phyloP scores from a whole-genome alignment of 1,140 invertebrate genomes.

The Ectropis grisescens region DNA sequence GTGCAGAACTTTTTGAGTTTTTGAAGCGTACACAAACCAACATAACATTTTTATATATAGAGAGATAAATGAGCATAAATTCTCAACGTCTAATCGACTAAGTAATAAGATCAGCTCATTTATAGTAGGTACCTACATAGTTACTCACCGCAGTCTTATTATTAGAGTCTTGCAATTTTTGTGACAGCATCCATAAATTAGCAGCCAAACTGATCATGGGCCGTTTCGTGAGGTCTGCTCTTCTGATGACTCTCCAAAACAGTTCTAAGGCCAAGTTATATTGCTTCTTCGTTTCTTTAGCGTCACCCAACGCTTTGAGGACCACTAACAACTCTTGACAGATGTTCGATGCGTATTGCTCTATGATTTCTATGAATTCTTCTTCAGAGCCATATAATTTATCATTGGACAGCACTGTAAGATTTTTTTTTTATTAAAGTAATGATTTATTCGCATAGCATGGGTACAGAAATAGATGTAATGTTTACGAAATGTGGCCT shows the following conservation, averaged over 20 bases:
- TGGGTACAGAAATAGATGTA: no score
- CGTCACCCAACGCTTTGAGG: constrained; percentile 75
- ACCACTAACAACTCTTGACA: constrained; percentile 83
- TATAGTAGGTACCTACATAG: no score
- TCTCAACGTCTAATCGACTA: no score
- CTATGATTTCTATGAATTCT: constrained; percentile 86
- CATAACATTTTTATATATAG: no score
- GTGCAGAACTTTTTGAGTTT: no score
- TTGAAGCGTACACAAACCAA: no score
- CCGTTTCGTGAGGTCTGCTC: constrained; percentile 76
- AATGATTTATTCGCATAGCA: no score
- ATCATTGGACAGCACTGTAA: constrained; percentile 93
- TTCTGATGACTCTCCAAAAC: constrained; percentile 78
- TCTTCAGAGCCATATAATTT: constrained; percentile 90
- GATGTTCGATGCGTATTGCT: constrained; percentile 82
- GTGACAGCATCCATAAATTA: constrained; percentile 84
- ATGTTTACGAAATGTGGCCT: no score
- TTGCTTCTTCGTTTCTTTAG: constrained; percentile 75
- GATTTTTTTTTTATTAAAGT: no score
- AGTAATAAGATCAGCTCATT: no score
- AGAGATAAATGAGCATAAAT: no score
- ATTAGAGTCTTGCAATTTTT: constrained; percentile 45
- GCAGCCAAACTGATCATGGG: constrained; percentile 75
- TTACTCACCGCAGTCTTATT: constrained; percentile 48
- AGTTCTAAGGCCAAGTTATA: constrained; percentile 80